Evolutionary conservation across 2,888 invertebrate species (phyloP).

Genomic region (Steinernema carpocapsae): DNA sequence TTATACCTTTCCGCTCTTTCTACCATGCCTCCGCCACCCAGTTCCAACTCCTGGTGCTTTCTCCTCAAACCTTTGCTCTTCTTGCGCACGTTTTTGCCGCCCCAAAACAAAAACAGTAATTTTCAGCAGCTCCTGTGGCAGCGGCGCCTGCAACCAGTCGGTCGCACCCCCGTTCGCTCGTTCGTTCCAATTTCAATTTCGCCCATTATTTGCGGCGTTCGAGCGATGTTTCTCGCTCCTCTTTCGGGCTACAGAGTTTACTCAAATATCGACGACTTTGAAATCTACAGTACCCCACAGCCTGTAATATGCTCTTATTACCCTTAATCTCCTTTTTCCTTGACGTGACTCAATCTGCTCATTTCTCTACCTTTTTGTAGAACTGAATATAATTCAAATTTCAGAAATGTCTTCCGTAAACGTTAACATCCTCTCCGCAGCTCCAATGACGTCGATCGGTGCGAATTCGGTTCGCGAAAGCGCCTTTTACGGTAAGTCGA

Average conservation of each 20-base stretch:
- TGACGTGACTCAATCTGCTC: too few relatives aligned
- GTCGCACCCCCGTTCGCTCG: constrained; percentile 12
- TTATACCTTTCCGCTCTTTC: too few relatives aligned
- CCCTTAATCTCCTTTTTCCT: too few relatives aligned
- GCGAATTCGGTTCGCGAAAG: constrained; percentile 3
- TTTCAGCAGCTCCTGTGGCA: not conserved
- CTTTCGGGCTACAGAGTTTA: not conserved
- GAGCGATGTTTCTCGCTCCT: not conserved
- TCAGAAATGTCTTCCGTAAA: constrained; percentile 27
- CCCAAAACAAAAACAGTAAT: constrained; percentile 28
- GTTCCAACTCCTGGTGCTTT: too few relatives aligned
- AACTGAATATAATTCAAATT: too few relatives aligned
- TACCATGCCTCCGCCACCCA: too few relatives aligned
- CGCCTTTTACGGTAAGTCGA: constrained; percentile 79
- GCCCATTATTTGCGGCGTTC: constrained; percentile 7
- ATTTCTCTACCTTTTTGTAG: too few relatives aligned
- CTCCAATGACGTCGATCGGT: not conserved
- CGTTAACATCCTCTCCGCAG: not conserved
- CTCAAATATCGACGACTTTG: too few relatives aligned
- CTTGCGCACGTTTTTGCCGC: constrained; percentile 15
- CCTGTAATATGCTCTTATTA: too few relatives aligned
- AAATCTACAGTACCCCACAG: too few relatives aligned
- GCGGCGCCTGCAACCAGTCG: not conserved
- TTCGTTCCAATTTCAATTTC: constrained; percentile 30
- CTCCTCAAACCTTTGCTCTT: too few relatives aligned